Conservation (phyloP, 2,113 vertebrate species). For the Anolis carolinensis region DNA sequence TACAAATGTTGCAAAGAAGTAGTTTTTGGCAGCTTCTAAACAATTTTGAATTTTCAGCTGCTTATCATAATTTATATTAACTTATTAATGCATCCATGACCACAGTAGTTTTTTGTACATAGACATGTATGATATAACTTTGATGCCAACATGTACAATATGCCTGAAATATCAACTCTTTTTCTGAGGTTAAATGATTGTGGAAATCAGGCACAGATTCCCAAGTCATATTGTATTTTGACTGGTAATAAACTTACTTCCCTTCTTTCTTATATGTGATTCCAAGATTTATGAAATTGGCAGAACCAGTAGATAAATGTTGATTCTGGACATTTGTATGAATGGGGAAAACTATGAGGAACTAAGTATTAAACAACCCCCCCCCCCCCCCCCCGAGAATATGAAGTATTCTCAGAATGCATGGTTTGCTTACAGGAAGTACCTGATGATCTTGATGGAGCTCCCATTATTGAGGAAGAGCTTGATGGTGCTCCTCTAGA, state of each 20-base stretch:
- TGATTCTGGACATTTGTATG: background rate
- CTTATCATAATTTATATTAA: background rate
- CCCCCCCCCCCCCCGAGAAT: too few relatives aligned
- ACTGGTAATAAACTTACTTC: background rate
- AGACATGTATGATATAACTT: too few relatives aligned
- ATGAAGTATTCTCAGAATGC: conserved; percentile 24
- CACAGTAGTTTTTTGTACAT: background rate
- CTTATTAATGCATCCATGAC: background rate
- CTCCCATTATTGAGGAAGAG: conserved; percentile 89
- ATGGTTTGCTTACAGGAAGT: conserved; percentile 70
- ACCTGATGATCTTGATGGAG: conserved; percentile 92
- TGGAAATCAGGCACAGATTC: background rate
- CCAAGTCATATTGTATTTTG: background rate
- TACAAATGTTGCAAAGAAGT: background rate
- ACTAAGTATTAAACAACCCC: background rate
- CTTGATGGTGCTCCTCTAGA: conserved; percentile 89
- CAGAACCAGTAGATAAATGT: background rate
- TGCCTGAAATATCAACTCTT: background rate
- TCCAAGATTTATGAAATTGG: background rate
- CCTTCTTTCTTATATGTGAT: background rate
- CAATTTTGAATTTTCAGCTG: background rate
- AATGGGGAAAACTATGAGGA: conserved; percentile 11
- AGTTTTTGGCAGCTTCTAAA: background rate
- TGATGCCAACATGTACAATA: background rate
- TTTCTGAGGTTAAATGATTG: background rate